A percentile compares a stretch with the other conserved stretches of the same genome.
Conservation (phyloP, 2,113 vertebrate genomes). For the Hydrolagus affinis region DNA sequence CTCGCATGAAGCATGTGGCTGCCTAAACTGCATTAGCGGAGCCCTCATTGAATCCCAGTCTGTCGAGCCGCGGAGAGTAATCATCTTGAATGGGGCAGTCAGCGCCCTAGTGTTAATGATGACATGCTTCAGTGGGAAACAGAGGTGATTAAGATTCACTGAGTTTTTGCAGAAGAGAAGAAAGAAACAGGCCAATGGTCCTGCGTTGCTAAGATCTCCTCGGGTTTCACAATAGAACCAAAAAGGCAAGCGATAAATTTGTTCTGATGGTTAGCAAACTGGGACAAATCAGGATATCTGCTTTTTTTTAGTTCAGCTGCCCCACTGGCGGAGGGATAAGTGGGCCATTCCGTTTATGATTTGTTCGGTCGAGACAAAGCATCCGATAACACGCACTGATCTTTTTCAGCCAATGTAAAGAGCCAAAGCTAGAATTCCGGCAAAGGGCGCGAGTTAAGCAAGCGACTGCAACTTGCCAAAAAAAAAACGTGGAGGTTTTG, state of each 20-base stretch:
- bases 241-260: not conserved
- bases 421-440: not conserved
- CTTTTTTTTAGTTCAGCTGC: not conserved
- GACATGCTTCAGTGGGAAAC: conserved; percentile 29
- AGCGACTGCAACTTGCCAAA: too few relatives aligned
- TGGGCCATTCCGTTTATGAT: not conserved
- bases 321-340: not conserved
- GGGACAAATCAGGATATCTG: not conserved
- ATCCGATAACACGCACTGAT: not conserved
- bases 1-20: conserved; percentile 12
- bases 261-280: not conserved
- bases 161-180: not conserved
- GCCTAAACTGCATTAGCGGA: conserved; percentile 25
- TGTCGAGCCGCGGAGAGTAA: conserved; percentile 19
- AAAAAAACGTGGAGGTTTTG: too few relatives aligned
- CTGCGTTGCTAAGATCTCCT: not conserved
- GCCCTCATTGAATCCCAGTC: conserved; percentile 23
- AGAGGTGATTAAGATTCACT: conserved; percentile 28
- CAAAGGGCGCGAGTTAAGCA: not conserved
- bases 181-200: not conserved
- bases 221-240: not conserved
- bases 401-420: not conserved
- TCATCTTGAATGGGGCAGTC: conserved; percentile 27
- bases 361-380: not conserved
- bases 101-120: conserved; percentile 28